Conservation (phyloP, 2,888 invertebrate genomes). For the Timema cristinae region DNA sequence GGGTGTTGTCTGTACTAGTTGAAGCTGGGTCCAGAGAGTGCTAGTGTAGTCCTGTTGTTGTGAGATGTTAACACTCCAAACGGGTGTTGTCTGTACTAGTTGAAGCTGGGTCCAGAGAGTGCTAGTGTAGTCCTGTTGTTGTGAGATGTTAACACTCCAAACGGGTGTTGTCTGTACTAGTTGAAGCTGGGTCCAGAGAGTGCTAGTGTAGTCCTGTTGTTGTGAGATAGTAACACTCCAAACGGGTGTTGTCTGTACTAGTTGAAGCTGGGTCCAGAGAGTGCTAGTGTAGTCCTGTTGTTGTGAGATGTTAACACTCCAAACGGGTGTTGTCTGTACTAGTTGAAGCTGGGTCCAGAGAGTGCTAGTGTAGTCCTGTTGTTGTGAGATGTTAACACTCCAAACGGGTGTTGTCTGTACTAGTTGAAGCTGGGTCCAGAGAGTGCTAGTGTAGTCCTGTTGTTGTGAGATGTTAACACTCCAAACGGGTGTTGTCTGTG, state of each 20-base stretch:
- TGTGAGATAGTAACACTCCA: neutral
- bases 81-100: constrained; percentile 36
- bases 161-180: constrained; percentile 34
- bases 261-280: constrained; percentile 50
- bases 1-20: constrained; percentile 39
- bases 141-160: neutral
- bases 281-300: neutral
- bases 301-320: neutral
- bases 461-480: neutral
- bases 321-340: neutral
- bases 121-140: neutral
- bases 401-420: neutral
- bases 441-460: constrained; percentile 29
- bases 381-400: neutral
- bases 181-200: constrained; percentile 50
- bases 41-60: neutral
- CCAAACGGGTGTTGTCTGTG: neutral
- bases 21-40: constrained; percentile 50
- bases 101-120: constrained; percentile 51
- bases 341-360: constrained; percentile 51
- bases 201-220: neutral
- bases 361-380: constrained; percentile 28
- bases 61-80: neutral
- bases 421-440: constrained; percentile 51
- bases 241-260: constrained; percentile 30